These are phyloP conservation scores for Bucorvus abyssinicus DNA, from an alignment of 2,797 vertebrate genomes.

Conservation along the genomic window DNA sequence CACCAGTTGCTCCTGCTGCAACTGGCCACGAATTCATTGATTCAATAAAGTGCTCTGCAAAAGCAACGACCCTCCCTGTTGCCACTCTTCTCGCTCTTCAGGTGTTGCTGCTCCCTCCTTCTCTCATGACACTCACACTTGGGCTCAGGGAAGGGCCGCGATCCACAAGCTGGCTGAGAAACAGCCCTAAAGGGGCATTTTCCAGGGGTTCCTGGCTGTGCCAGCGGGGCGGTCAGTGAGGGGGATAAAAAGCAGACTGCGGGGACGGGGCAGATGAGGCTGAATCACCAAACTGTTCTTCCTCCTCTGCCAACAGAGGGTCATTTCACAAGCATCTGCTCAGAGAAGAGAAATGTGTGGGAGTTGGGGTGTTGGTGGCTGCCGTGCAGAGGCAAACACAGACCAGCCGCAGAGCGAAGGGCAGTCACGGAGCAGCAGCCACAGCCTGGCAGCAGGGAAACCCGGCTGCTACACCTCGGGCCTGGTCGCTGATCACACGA, in stretches of 20 bases:
- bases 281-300: neutral
- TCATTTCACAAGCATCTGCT: neutral
- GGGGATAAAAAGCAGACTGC: neutral
- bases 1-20: neutral
- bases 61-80: neutral
- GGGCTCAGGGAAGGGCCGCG: neutral
- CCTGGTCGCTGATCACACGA: too few relatives aligned
- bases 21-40: neutral
- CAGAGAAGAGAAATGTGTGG: neutral
- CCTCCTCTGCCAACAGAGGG: neutral
- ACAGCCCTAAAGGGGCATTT: too few relatives aligned
- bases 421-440: too few relatives aligned
- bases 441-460: too few relatives aligned
- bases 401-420: too few relatives aligned
- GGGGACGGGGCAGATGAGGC: neutral
- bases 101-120: neutral
- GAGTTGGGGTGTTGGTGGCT: neutral
- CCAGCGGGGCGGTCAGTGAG: neutral
- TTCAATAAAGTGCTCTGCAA: neutral
- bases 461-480: too few relatives aligned
- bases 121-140: neutral
- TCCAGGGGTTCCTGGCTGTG: too few relatives aligned
- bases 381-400: too few relatives aligned
- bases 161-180: neutral
- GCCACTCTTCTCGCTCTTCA: rapidly evolving